Percentiles rank a stretch among this genome's conserved stretches.
Conservation (phyloP, 2,113 vertebrate genomes). For the Camelus bactrianus region DNA sequence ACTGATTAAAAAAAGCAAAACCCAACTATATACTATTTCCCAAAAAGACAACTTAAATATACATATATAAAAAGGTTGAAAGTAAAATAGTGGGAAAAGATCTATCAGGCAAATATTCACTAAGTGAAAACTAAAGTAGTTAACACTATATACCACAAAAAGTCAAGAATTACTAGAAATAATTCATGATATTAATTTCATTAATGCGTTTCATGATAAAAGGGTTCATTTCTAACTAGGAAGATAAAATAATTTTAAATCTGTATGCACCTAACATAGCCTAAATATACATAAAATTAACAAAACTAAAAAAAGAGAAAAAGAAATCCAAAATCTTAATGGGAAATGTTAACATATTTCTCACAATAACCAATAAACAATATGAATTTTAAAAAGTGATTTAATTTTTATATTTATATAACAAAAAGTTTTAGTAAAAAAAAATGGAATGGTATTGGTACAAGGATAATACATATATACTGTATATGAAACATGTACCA, state of each 20-base stretch:
- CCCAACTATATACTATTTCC: neutral
- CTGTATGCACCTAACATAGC: neutral
- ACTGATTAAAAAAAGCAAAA: neutral
- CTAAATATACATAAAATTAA: neutral
- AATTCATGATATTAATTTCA: neutral
- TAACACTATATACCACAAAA: neutral
- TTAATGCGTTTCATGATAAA: neutral
- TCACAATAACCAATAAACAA: neutral
- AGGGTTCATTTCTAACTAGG: neutral
- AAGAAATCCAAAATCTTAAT: neutral
- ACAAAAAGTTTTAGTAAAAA: neutral
- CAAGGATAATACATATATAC: neutral
- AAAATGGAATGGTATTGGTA: neutral
- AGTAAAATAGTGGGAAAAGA: neutral
- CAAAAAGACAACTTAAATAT: neutral
- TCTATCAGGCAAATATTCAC: neutral
- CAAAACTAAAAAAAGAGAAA: neutral
- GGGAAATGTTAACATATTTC: neutral
- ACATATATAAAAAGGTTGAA: neutral
- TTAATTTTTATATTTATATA: neutral
- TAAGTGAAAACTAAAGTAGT: neutral
- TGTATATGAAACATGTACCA: neutral
- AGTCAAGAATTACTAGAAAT: neutral
- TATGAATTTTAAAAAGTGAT: neutral
- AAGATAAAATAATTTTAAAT: neutral